Evolutionary conservation across 2,113 vertebrate genomes (phyloP).

Genomic region (Microtus richardsoni): DNA sequence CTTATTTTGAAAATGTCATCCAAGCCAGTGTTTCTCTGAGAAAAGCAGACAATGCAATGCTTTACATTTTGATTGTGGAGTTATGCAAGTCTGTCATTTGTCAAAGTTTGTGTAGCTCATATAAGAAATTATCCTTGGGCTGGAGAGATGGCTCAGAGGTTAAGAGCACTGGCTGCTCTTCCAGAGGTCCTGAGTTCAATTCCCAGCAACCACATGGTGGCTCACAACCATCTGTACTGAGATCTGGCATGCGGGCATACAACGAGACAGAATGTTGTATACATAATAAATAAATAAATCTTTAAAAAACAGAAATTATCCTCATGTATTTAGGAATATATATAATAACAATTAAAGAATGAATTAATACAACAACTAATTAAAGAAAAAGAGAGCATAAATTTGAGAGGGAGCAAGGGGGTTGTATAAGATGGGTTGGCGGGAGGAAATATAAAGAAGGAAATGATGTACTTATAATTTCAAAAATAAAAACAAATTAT

Average conservation of each 20-base stretch:
- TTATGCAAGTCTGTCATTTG: background rate
- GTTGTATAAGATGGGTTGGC: background rate
- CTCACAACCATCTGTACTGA: no score
- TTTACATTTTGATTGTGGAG: background rate
- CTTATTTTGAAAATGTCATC: constrained; percentile 43
- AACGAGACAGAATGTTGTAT: no score
- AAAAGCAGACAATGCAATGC: background rate
- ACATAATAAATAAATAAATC: no score
- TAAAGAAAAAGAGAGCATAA: background rate
- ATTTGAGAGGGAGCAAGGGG: background rate
- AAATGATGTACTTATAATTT: background rate
- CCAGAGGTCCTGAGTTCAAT: no score
- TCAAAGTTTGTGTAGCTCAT: background rate
- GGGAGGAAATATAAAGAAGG: background rate
- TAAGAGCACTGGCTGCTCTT: no score
- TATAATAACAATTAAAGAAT: background rate
- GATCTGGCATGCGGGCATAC: no score
- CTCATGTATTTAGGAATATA: background rate
- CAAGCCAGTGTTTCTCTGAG: background rate
- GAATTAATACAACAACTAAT: background rate
- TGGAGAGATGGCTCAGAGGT: no score
- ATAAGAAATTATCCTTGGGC: background rate
- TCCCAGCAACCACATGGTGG: no score
- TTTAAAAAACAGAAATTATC: no score
- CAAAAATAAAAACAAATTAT: constrained; percentile 27